Evolutionary conservation across 2,888 invertebrate genomes (phyloP), one percentile per base, ranked within the genome.

Genomic region (Leptarthrus brevirostris): DNA sequence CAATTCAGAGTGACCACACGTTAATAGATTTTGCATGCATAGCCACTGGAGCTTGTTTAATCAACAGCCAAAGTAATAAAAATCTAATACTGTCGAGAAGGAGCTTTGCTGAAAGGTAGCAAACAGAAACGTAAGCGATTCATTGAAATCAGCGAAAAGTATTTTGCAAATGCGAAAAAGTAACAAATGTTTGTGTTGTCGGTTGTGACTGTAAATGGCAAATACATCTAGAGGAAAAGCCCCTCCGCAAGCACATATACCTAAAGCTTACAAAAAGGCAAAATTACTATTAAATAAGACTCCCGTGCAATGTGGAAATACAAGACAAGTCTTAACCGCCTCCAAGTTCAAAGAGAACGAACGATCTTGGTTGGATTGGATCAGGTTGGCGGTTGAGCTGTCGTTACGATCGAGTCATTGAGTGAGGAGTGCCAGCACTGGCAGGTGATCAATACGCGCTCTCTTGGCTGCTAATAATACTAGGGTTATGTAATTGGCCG

Each of bases 281-380:
- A 30, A 30, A 30, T 8, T 30, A 8, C 30, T n/a, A 8, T 8
- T 40, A n/a, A 12, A 58, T 58, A 34, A 18, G 14, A 18, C 58
- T 8, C 20, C 22, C 24, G 18, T 36, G 34, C 18, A 6, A 26
- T 30, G 56, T 56, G 14, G n/a, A 40, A 40, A 6, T 40, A 40
- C 3, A 40, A 6, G 6, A 12, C 6, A 40, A 40, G 40, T n/a
- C 40, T 3, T 8, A 34, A n/a, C 18, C 58, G 18, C 36, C 58
- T 26, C 58, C 58, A 58, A 58, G 58, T 58, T 36, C 58, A 58
- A 58, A 58, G 58, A 34, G 58, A 58, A 40, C 58, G 36, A 30
- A 52, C 26, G 54, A 22, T 30, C 16, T 30, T 8, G 10, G 34
- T 18, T 58, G 8, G 58, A 18, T 18, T 58, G 8, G 58, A 58